Conservation (phyloP, 1,140 invertebrate species). For the Brachionus rotundiformis region DNA sequence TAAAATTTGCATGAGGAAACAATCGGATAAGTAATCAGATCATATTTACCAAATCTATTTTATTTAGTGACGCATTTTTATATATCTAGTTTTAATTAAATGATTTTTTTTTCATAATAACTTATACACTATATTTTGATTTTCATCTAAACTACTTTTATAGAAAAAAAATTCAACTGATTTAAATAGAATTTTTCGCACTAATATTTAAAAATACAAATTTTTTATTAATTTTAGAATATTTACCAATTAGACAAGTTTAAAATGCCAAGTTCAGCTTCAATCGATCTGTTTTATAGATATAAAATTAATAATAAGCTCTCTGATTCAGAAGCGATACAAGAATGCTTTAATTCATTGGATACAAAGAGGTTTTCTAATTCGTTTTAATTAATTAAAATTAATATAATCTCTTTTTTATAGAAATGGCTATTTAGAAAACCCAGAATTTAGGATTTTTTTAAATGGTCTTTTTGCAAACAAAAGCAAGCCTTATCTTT, state of each 20-base stretch:
- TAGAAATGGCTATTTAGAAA: slow-evolving; percentile 21
- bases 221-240: background rate
- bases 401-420: background rate
- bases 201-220: too few species aligned
- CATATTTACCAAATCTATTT: background rate
- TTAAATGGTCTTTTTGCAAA: background rate
- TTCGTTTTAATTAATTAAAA: too few species aligned
- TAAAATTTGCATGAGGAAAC: slow-evolving; percentile 1
- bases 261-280: slow-evolving; percentile 34
- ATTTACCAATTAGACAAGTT: background rate
- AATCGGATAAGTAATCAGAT: background rate
- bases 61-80: background rate
- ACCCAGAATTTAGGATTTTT: background rate
- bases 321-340: background rate
- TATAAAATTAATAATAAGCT: slow-evolving; percentile 19
- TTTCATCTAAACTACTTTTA: too few species aligned
- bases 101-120: background rate
- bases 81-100: background rate
- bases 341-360: background rate
- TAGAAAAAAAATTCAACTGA: too few species aligned
- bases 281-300: background rate
- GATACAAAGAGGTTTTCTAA: background rate
- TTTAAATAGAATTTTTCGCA: too few species aligned
- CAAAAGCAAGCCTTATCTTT: slow-evolving; percentile 22
- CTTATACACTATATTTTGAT: too few species aligned